phyloP scores from a whole-genome alignment of 37 sponge, comb jelly and placozoan genomes.

The Spongilla lacustris region DNA sequence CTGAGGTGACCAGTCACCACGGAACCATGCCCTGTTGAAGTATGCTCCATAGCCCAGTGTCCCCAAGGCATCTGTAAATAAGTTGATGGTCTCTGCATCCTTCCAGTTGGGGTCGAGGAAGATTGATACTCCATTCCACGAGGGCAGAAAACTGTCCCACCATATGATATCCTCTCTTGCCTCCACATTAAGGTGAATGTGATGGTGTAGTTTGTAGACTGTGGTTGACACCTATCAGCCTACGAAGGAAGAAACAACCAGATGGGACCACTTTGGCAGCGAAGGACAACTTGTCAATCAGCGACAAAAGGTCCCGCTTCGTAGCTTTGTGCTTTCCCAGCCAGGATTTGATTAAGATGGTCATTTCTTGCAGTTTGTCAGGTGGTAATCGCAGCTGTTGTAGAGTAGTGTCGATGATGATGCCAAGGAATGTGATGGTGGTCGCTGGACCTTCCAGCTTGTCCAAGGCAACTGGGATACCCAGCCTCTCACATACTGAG shows the following conservation, averaged over 20 bases:
- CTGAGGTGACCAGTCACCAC: slow-evolving; percentile 21
- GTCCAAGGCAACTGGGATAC: slow-evolving; percentile 10
- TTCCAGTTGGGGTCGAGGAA: neutral
- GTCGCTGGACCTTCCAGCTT: slow-evolving; percentile 20
- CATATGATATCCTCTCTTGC: slow-evolving; percentile 11
- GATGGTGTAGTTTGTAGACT: neutral
- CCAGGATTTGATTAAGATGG: neutral
- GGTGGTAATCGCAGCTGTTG: slow-evolving; percentile 20
- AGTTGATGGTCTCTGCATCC: slow-evolving; percentile 10
- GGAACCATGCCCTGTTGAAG: slow-evolving; percentile 30
- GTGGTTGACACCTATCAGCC: slow-evolving; percentile 22
- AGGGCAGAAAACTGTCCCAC: slow-evolving; percentile 19
- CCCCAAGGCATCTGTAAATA: slow-evolving; percentile 42
- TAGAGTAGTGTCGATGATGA: slow-evolving; percentile 3
- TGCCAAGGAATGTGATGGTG: slow-evolving; percentile 31
- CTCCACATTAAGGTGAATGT: neutral
- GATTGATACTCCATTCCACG: slow-evolving; percentile 25
- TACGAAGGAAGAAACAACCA: slow-evolving; percentile 16
- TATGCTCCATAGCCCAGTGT: slow-evolving; percentile 40
- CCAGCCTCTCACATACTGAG: neutral
- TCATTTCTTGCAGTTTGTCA: neutral
- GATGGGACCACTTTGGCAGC: slow-evolving; percentile 28
- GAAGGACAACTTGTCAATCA: slow-evolving; percentile 24
- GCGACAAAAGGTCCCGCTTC: slow-evolving; percentile 6
- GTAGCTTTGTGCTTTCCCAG: neutral